These are phyloP conservation scores for Gadopsis bispinosus DNA, from an alignment of 2,797 vertebrate species.

Conservation along the genomic window DNA sequence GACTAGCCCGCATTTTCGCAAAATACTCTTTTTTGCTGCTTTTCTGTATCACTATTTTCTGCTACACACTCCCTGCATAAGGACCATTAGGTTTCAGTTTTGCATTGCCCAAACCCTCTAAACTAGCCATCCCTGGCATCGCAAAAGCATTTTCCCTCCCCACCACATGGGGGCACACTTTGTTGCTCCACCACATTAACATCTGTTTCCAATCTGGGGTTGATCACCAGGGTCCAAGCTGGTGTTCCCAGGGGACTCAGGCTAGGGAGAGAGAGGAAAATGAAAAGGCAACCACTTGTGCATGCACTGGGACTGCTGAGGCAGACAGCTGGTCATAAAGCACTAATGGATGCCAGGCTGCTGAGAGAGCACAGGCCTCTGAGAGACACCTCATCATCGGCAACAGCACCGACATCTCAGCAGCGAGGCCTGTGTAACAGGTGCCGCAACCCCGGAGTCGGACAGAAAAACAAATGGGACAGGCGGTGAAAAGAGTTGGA, in stretches of 20 bases:
- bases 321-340: slow-evolving; percentile 63
- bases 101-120: not conserved
- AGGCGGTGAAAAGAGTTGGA: slow-evolving; percentile 39
- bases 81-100: slow-evolving; percentile 1
- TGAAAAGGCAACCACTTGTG: slow-evolving; percentile 67
- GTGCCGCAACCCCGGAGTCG: slow-evolving; percentile 46
- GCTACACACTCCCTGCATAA: too few relatives aligned
- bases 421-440: slow-evolving; percentile 56
- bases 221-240: slow-evolving; percentile 50
- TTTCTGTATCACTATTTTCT: not conserved
- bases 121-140: not conserved
- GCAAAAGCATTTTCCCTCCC: slow-evolving; percentile 12
- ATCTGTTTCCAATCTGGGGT: slow-evolving; percentile 36
- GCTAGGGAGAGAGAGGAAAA: slow-evolving; percentile 52
- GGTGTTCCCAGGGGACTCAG: slow-evolving; percentile 23
- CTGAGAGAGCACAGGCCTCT: slow-evolving; percentile 58
- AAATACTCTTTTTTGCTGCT: not conserved
- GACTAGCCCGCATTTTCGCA: not conserved
- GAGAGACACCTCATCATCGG: slow-evolving; percentile 61
- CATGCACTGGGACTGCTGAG: slow-evolving; percentile 53
- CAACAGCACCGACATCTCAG: slow-evolving; percentile 34
- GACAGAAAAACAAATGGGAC: slow-evolving; percentile 46
- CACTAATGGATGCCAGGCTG: slow-evolving; percentile 65
- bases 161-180: slow-evolving; percentile 42
- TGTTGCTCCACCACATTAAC: slow-evolving; percentile 51